Percentiles rank a stretch among this genome's conserved stretches.
phyloP scores from a whole-genome alignment of 2,797 vertebrate genomes.

The Salarias fasciatus region DNA sequence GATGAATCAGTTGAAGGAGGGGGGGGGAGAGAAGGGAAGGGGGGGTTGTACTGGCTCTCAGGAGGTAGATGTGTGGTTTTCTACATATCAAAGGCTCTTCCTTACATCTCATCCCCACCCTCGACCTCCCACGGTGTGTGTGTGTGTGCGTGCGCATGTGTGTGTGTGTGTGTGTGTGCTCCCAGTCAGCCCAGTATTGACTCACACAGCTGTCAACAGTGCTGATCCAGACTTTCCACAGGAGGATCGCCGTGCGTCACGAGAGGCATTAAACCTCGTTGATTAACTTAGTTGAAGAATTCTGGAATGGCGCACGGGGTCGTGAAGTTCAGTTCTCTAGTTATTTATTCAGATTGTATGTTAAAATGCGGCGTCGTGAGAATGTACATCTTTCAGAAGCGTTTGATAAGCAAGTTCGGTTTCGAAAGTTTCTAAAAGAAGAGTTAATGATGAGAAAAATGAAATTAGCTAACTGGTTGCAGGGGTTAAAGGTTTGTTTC shows the following conservation, averaged over 20 bases:
- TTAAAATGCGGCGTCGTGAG: background rate
- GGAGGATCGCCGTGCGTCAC: constrained; percentile 31
- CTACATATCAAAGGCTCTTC: constrained; percentile 76
- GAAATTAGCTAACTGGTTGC: too few species aligned
- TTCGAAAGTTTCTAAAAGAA: too few species aligned
- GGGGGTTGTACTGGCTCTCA: constrained; percentile 34
- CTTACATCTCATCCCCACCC: constrained; percentile 47
- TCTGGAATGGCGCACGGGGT: background rate
- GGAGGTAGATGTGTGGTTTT: constrained; percentile 57
- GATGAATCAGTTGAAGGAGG: constrained; percentile 18
- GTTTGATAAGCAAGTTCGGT: too few species aligned
- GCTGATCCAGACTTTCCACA: constrained; percentile 40
- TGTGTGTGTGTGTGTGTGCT: constrained; percentile 27
- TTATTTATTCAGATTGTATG: constrained; percentile 1
- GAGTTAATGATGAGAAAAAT: too few species aligned
- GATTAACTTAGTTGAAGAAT: constrained; percentile 22
- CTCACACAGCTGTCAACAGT: constrained; percentile 57
- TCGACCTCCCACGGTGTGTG: constrained; percentile 56
- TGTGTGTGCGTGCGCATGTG: too few species aligned
- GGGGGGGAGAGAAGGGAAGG: background rate
- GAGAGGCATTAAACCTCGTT: constrained; percentile 12
- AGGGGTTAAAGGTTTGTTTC: too few species aligned
- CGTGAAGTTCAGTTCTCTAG: background rate
- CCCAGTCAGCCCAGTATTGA: constrained; percentile 56
- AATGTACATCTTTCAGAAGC: background rate